phyloP scores from a whole-genome alignment of 2,888 invertebrate species.

The Pristionchus exspectatus region DNA sequence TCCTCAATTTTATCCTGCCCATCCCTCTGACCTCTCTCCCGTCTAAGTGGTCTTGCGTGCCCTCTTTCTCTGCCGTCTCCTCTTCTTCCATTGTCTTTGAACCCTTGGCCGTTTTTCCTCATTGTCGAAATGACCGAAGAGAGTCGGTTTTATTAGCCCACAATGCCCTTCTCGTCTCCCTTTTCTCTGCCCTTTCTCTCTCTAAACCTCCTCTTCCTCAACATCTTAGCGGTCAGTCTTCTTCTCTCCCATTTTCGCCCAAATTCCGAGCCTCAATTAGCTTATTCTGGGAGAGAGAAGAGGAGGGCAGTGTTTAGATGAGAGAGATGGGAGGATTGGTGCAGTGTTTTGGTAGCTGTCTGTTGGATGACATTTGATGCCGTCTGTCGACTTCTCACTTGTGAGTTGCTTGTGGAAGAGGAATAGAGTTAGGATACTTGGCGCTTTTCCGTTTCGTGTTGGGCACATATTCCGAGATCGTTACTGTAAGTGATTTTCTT shows the following conservation, averaged over 20 bases:
- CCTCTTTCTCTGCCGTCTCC: constrained; percentile 19
- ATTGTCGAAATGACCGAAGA: constrained; percentile 33
- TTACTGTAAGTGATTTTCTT: no score
- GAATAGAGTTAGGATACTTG: neutral
- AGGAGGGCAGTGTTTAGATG: neutral
- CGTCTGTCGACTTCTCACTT: neutral
- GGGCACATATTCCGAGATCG: neutral
- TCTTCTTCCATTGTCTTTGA: neutral
- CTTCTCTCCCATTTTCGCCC: constrained; percentile 23
- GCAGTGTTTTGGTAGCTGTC: neutral
- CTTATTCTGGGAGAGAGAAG: constrained; percentile 35
- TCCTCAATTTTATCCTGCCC: neutral
- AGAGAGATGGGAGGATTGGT: constrained; percentile 7
- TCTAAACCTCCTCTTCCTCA: neutral
- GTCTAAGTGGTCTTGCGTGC: neutral
- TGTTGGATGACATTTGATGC: constrained; percentile 34
- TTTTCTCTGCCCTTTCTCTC: neutral
- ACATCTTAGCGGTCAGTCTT: constrained; percentile 19
- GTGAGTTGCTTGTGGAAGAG: neutral
- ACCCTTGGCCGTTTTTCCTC: neutral
- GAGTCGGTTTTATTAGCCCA: constrained; percentile 28
- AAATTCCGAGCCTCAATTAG: constrained; percentile 7
- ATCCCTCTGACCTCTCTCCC: neutral
- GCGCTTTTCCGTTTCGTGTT: neutral
- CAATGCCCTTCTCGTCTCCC: neutral